Percentiles rank a stretch among this genome's conserved stretches.
Evolutionary conservation across 2,797 vertebrate species (phyloP).

Genomic region (Mallotus villosus): DNA sequence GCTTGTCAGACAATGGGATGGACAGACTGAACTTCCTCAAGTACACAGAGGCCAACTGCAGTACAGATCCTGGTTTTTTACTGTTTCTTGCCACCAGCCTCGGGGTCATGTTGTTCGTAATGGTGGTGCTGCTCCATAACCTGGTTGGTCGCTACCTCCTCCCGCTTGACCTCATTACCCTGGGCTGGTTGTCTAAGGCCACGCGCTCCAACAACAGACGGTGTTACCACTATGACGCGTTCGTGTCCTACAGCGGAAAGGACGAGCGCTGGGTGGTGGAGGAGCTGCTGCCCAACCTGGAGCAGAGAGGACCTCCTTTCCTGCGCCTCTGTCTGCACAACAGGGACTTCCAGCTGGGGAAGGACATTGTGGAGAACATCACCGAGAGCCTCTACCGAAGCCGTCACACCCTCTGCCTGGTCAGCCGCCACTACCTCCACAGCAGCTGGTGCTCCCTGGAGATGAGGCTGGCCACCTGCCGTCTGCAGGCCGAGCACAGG

Average conservation of each 20-base stretch:
- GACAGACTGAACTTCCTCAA: neutral
- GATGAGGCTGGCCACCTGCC: conserved; percentile 5
- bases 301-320: conserved; percentile 26
- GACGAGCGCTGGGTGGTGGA: conserved; percentile 67
- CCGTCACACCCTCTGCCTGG: conserved; percentile 27
- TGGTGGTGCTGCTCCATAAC: conserved; percentile 19
- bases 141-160: conserved; percentile 13
- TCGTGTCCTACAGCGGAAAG: conserved; percentile 5
- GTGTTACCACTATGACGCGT: neutral
- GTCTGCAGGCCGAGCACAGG: conserved; percentile 7
- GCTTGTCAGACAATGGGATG: neutral
- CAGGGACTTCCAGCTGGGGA: conserved; percentile 52
- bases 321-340: conserved; percentile 58
- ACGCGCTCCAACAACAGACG: neutral
- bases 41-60: conserved; percentile 7
- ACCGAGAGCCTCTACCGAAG: conserved; percentile 43
- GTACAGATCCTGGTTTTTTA: neutral
- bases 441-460: conserved; percentile 16
- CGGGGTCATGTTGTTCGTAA: conserved; percentile 25
- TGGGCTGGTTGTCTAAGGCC: conserved; percentile 18
- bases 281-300: conserved; percentile 55
- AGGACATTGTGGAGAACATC: conserved; percentile 46
- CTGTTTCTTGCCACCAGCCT: conserved; percentile 17
- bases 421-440: conserved; percentile 8
- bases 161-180: conserved; percentile 20